Conservation (phyloP, 1,140 invertebrate genomes). For the Bombus ignitus region DNA sequence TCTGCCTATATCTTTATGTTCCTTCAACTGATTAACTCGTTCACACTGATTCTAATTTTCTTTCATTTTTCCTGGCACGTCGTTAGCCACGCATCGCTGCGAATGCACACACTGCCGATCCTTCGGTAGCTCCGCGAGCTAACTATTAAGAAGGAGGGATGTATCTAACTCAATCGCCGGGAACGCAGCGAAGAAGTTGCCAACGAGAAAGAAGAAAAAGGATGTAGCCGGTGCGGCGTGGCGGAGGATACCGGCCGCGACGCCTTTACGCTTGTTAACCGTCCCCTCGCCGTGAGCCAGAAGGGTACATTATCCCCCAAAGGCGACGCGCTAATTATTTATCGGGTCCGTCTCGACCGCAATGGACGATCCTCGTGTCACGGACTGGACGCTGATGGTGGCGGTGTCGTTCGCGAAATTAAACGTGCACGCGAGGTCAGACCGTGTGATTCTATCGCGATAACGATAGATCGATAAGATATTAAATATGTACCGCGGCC, state of each 20-base stretch:
- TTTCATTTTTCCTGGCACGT: neutral
- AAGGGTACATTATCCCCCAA: slow-evolving; percentile 43
- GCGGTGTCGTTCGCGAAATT: slow-evolving; percentile 27
- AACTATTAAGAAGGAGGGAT: slow-evolving; percentile 42
- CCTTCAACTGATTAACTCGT: slow-evolving; percentile 2
- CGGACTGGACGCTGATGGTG: slow-evolving; percentile 32
- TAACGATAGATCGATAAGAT: slow-evolving; percentile 40
- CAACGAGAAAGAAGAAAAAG: slow-evolving; percentile 44
- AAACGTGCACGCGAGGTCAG: slow-evolving; percentile 30
- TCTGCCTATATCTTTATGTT: neutral
- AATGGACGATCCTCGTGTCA: slow-evolving; percentile 46
- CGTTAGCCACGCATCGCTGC: slow-evolving; percentile 19
- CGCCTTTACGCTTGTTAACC: slow-evolving; percentile 68
- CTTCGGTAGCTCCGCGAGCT: slow-evolving; percentile 27
- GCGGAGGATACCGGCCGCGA: slow-evolving; percentile 26
- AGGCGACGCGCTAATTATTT: slow-evolving; percentile 63
- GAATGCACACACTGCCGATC: neutral
- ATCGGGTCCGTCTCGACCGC: slow-evolving; percentile 46
- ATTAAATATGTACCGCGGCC: slow-evolving; percentile 33
- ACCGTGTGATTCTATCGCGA: slow-evolving; percentile 41
- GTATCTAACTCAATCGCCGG: slow-evolving; percentile 59
- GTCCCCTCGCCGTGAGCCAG: slow-evolving; percentile 21
- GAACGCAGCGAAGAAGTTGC: slow-evolving; percentile 62
- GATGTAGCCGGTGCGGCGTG: neutral
- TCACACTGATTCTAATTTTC: neutral